phyloP scores from a whole-genome alignment of 92 coral and sea anemone species.

The Blastomussa wellsi region DNA sequence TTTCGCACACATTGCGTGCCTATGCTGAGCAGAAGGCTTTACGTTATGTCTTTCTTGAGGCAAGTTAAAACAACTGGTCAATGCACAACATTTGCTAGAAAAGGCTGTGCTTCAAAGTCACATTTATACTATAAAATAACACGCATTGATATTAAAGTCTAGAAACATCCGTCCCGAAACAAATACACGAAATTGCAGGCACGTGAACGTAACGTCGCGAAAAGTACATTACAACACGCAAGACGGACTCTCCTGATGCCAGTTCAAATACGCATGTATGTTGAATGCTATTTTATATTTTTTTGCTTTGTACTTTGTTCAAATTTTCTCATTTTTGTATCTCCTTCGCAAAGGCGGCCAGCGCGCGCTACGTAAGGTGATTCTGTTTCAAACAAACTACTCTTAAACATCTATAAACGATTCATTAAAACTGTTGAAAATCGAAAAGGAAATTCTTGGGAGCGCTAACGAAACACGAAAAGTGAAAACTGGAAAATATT shows the following conservation, averaged over 20 bases:
- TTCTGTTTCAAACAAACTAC: neutral
- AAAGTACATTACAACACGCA: neutral
- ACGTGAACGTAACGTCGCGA: neutral
- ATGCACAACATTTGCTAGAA: conserved; percentile 30
- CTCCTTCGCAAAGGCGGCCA: neutral
- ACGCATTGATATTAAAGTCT: neutral
- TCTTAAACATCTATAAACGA: neutral
- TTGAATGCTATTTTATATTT: neutral
- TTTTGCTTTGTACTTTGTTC: neutral
- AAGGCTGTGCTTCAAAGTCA: conserved; percentile 22
- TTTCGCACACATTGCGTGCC: neutral
- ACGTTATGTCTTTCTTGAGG: conserved; percentile 1
- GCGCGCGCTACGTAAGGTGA: neutral
- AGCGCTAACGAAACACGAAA: neutral
- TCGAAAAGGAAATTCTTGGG: neutral
- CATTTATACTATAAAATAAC: conserved; percentile 14
- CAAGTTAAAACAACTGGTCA: conserved; percentile 18
- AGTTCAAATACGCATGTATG: neutral
- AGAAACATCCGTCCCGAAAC: conserved; percentile 7
- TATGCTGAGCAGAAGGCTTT: neutral
- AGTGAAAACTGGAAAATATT: neutral
- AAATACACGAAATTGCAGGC: neutral
- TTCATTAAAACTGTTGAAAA: neutral
- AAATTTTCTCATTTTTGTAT: neutral
- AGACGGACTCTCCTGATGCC: neutral